Evolutionary conservation across 2,888 invertebrate genomes (phyloP).

Genomic region (Platycheirus albimanus): DNA sequence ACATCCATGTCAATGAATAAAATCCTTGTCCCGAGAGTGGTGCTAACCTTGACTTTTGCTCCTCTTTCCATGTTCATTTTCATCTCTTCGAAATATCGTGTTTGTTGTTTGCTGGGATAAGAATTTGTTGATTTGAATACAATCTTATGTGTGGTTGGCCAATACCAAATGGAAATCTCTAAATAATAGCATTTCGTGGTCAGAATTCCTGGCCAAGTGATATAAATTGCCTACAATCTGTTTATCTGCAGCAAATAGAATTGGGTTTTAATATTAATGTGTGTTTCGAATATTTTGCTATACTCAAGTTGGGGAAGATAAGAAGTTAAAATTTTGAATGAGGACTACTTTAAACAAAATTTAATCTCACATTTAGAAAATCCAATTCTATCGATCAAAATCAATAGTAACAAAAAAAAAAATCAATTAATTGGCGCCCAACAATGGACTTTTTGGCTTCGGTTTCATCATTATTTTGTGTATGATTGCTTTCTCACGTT

Average conservation of each 20-base stretch:
- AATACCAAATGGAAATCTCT: constrained; percentile 29
- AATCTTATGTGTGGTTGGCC: constrained; percentile 22
- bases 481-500: too few species aligned
- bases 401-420: too few species aligned
- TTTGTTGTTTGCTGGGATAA: not conserved
- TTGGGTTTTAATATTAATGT: constrained; percentile 17
- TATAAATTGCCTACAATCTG: constrained; percentile 20
- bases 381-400: too few species aligned
- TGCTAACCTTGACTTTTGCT: constrained; percentile 4
- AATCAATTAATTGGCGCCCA: too few species aligned
- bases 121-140: constrained; percentile 36
- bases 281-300: not conserved
- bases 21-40: constrained; percentile 1
- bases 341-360: not conserved
- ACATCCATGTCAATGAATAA: constrained; percentile 27
- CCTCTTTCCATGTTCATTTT: not conserved
- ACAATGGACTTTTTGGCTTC: too few species aligned
- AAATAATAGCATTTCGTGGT: constrained; percentile 30
- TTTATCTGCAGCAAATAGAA: constrained; percentile 6
- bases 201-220: constrained; percentile 14
- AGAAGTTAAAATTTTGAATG: not conserved
- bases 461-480: too few species aligned
- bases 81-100: not conserved
- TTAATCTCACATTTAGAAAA: too few species aligned
- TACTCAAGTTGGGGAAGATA: not conserved